phyloP scores from a whole-genome alignment of 2,888 invertebrate species.

The Drosophila anomelani region DNA sequence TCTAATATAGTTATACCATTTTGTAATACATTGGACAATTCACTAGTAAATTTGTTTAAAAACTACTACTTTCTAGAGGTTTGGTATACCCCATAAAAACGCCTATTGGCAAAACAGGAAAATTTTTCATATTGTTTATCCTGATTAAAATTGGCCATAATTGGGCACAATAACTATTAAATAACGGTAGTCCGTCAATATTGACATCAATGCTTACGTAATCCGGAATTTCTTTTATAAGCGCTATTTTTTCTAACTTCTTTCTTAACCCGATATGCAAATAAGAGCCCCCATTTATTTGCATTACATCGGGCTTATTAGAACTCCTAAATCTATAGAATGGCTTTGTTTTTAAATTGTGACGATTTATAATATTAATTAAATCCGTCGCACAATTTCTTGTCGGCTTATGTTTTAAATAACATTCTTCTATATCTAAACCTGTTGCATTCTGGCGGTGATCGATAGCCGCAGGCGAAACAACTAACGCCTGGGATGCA shows the following conservation, averaged over 20 bases:
- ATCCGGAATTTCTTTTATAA: background rate
- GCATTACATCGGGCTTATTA: background rate
- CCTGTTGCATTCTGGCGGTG: no score
- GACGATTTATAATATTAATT: background rate
- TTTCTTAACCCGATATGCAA: background rate
- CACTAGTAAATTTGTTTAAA: no score
- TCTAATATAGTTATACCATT: no score
- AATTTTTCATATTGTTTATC: background rate
- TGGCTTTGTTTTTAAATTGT: background rate
- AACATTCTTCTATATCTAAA: no score
- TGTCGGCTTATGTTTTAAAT: background rate
- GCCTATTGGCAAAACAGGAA: background rate
- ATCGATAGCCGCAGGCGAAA: no score
- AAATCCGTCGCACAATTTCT: background rate
- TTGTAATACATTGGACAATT: no score
- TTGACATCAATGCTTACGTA: no score
- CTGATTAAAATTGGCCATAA: background rate
- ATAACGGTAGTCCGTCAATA: slow-evolving; percentile 1
- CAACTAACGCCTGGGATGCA: no score
- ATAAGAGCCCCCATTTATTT: background rate
- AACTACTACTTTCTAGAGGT: no score
- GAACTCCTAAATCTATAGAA: background rate
- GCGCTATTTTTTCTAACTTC: background rate
- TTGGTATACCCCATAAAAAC: no score
- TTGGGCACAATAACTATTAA: background rate